A percentile compares a stretch with the other conserved stretches of the same genome.
These are phyloP conservation scores for Pseudopodoces humilis DNA, from an alignment of 2,113 vertebrate genomes.

Conservation along the genomic window DNA sequence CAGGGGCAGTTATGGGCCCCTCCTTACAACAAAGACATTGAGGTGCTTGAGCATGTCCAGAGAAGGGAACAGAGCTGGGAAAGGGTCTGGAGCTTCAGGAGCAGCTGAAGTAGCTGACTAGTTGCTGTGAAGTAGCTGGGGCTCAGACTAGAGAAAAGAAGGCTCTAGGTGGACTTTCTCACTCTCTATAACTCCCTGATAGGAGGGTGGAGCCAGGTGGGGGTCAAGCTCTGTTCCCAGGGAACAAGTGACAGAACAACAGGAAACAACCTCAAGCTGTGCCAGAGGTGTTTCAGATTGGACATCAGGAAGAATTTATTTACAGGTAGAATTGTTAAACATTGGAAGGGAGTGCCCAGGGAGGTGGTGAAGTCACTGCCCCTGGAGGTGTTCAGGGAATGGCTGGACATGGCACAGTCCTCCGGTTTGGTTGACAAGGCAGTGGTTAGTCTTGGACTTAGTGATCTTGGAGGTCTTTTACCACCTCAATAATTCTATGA, in stretches of 20 bases:
- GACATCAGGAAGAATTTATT: neutral
- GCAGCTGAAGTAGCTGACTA: neutral
- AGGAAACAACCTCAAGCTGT: neutral
- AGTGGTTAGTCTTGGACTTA: too few relatives aligned
- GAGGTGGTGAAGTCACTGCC: neutral
- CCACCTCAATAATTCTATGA: neutral
- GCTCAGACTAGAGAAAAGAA: neutral
- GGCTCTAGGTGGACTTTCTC: neutral
- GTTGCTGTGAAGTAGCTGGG: neutral
- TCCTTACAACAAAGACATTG: neutral
- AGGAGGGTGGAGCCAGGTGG: neutral
- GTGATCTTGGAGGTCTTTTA: neutral
- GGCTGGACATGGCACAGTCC: neutral
- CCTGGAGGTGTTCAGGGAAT: neutral
- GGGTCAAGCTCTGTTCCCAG: neutral
- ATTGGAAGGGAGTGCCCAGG: neutral
- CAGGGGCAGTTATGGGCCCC: neutral
- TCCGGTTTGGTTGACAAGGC: neutral
- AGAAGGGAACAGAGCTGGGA: accelerated
- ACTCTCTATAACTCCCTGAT: neutral
- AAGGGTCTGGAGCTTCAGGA: neutral
- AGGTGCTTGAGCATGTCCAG: neutral
- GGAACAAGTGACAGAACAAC: neutral
- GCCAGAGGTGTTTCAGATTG: neutral
- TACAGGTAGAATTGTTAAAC: neutral